Evolutionary conservation across 1,140 invertebrate genomes (phyloP).

Genomic region (Periplaneta americana): DNA sequence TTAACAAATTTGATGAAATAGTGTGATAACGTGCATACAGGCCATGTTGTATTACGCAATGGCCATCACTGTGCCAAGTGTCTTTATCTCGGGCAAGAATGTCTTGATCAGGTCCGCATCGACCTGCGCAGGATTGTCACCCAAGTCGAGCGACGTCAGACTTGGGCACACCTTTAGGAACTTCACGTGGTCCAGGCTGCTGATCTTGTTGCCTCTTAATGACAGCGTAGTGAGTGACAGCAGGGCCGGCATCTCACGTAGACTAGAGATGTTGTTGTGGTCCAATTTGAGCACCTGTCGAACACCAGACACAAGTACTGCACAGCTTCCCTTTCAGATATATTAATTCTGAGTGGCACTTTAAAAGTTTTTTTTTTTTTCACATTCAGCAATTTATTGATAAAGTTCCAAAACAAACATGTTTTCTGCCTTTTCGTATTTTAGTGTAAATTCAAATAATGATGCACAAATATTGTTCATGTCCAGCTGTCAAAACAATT

Average conservation of each 20-base stretch:
- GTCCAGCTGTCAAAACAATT: background rate
- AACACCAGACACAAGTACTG: background rate
- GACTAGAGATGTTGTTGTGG: background rate
- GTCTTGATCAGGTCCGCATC: background rate
- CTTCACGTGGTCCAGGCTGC: background rate
- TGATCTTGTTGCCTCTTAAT: background rate
- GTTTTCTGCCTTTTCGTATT: background rate
- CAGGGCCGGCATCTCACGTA: slow-evolving; percentile 2
- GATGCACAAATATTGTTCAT: background rate
- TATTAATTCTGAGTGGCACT: background rate
- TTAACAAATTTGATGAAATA: too few species aligned
- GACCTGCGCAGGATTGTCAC: background rate
- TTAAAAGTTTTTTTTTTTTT: background rate
- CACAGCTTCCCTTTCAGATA: background rate
- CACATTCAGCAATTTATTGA: too few species aligned
- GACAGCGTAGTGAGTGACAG: background rate
- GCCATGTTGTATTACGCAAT: too few species aligned
- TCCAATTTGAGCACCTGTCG: slow-evolving; percentile 4
- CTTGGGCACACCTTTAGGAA: background rate
- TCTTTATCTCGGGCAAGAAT: background rate
- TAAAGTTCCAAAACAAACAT: too few species aligned
- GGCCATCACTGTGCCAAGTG: too few species aligned
- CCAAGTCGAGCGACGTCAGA: background rate
- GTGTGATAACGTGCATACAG: too few species aligned
- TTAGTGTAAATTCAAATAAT: background rate